phyloP scores from a whole-genome alignment of 2,888 invertebrate genomes.

The Leptinotarsa peninsularis region DNA sequence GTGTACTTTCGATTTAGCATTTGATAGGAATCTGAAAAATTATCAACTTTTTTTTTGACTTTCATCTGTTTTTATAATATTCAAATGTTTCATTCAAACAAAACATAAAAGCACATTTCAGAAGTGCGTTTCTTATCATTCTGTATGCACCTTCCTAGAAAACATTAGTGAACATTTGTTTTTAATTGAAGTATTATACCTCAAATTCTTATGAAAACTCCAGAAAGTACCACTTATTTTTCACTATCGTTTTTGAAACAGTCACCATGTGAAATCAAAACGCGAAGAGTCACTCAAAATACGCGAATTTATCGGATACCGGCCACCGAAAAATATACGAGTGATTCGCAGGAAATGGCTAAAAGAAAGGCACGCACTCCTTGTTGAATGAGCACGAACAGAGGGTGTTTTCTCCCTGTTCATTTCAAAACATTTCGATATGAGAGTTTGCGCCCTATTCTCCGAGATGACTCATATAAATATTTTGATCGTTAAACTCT shows the following conservation, averaged over 20 bases:
- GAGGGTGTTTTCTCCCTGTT: slow-evolving; percentile 59
- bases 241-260: slow-evolving; percentile 21
- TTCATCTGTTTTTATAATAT: no score
- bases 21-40: no score
- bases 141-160: no score
- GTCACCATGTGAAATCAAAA: slow-evolving; percentile 11
- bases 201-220: neutral
- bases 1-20: no score
- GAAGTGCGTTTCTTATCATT: no score
- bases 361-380: slow-evolving; percentile 50
- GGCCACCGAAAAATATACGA: slow-evolving; percentile 27
- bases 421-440: slow-evolving; percentile 58
- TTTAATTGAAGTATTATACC: neutral
- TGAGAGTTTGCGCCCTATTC: slow-evolving; percentile 55
- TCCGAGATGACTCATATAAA: slow-evolving; percentile 1
- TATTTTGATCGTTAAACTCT: slow-evolving; percentile 6
- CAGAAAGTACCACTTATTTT: slow-evolving; percentile 1
- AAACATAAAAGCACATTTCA: no score
- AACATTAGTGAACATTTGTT: neutral
- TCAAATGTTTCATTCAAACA: no score
- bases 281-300: neutral
- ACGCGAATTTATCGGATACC: slow-evolving; percentile 6
- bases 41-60: no score
- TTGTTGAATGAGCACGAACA: slow-evolving; percentile 55
- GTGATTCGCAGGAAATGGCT: slow-evolving; percentile 33